A percentile compares a stretch with the other conserved stretches of the same genome.
phyloP scores from a whole-genome alignment of 2,888 invertebrate genomes.

The Folsomia candida region DNA sequence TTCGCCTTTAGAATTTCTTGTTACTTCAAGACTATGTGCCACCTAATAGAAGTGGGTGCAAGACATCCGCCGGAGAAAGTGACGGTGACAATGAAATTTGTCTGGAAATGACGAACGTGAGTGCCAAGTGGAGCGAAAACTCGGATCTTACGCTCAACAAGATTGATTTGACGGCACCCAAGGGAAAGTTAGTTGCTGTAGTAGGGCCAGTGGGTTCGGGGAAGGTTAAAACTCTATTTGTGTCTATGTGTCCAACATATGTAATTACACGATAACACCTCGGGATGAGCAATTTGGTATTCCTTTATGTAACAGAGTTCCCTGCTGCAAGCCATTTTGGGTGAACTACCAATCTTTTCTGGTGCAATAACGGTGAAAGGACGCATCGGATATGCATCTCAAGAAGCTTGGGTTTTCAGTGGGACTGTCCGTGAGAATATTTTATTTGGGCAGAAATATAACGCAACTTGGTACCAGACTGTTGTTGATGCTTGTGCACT shows the following conservation, averaged over 20 bases:
- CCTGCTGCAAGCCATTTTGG: slow-evolving; percentile 66
- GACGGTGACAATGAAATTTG: slow-evolving; percentile 10
- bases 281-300: background rate
- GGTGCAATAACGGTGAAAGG: slow-evolving; percentile 67
- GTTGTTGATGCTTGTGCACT: slow-evolving; percentile 58
- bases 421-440: slow-evolving; percentile 42
- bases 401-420: slow-evolving; percentile 53
- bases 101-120: slow-evolving; percentile 31
- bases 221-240: no score
- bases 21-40: slow-evolving; percentile 10
- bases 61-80: background rate
- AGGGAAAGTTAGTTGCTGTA: slow-evolving; percentile 60
- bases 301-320: slow-evolving; percentile 29
- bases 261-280: no score
- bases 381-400: slow-evolving; percentile 64
- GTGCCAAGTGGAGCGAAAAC: slow-evolving; percentile 51
- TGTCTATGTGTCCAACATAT: no score
- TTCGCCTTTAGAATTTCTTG: background rate
- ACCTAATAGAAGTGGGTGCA: background rate
- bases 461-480: slow-evolving; percentile 52
- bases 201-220: slow-evolving; percentile 51
- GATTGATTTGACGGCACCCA: slow-evolving; percentile 65
- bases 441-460: slow-evolving; percentile 35
- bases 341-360: slow-evolving; percentile 65
- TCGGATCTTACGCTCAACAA: slow-evolving; percentile 64